Evolutionary conservation across 2,797 vertebrate genomes (phyloP), one percentile per base, ranked within the genome.

Genomic region (Urophycis tenuis): DNA sequence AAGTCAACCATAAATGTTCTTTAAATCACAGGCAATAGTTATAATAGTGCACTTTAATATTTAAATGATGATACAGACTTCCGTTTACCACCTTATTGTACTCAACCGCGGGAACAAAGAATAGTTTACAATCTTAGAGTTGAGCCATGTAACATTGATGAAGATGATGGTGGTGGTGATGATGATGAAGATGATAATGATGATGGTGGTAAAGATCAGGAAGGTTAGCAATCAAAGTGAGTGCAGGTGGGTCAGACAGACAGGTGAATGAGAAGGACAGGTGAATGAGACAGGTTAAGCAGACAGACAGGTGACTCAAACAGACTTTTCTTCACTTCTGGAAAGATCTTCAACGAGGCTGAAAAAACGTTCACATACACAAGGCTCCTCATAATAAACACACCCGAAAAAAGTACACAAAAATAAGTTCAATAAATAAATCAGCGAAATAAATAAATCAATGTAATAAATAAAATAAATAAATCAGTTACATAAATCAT

Each of bases 41-140:
- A 92, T 93, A 92, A 92, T 93, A 93, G 92, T 93, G 92, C 92
- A 93, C 91, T 93, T 92, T 93, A 91, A 93, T 93, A 92, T 91
- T 92, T 92, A 93, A 93, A 92, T 92, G 92, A 92, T 92, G 87
- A 92, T 93, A 93, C 92, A 93, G 92, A 93, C 92, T 91, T 92
- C 91, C 91, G 91, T 92, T 86, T 85, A 91, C 92, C 92, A 92
- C 89, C 90, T 92, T 92, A 89, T 90, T 93, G 90, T 92, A 91
- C 90, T 92, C 90, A 92, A 91, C 90, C 87, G 90, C 91, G 91
- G 90, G 90, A 88, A 92, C 91, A 88, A 86, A 92, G 89, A 90
- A 91, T 92, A 91, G 90, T 92, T 92, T 93, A 93, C 92, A 93
- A 93, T 93, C 92, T 92, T 92, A 91, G 91, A 92, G 90, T 90